Percentiles rank a stretch among this genome's conserved stretches.
Conservation (phyloP, 2,797 vertebrate genomes). For the Muscicapa comitata region DNA sequence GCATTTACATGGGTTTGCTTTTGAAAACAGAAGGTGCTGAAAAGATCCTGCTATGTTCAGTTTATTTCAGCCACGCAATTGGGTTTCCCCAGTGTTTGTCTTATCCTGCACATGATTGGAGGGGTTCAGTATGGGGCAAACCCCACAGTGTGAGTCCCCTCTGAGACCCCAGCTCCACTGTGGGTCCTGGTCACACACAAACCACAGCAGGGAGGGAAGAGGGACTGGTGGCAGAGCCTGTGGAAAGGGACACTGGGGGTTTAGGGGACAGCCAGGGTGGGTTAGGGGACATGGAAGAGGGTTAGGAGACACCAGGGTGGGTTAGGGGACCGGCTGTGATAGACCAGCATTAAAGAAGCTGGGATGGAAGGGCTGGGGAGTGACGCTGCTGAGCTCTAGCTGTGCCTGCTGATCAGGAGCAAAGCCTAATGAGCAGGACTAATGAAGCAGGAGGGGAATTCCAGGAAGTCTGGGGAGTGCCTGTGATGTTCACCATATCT, state of each 20-base stretch:
- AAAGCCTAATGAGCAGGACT: neutral
- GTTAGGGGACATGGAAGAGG: neutral
- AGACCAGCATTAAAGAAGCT: neutral
- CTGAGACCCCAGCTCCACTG: neutral
- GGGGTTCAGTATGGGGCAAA: neutral
- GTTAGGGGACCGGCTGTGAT: neutral
- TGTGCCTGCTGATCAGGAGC: neutral
- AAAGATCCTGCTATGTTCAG: neutral
- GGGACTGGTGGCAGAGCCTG: neutral
- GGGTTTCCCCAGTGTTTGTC: neutral
- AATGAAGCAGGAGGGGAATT: neutral
- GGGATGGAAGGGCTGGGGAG: neutral
- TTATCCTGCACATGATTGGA: fast-evolving
- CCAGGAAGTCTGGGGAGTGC: neutral
- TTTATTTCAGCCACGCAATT: neutral
- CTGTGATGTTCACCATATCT: neutral
- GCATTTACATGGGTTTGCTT: neutral
- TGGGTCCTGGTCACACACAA: neutral
- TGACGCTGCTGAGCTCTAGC: neutral
- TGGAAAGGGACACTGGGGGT: neutral
- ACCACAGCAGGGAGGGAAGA: neutral
- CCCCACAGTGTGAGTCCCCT: fast-evolving
- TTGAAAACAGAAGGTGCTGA: neutral
- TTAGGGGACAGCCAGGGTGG: neutral
- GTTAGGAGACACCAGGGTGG: neutral